These are phyloP conservation scores for Myotis pilosus DNA, from an alignment of 2,797 vertebrate genomes.

Conservation along the genomic window DNA sequence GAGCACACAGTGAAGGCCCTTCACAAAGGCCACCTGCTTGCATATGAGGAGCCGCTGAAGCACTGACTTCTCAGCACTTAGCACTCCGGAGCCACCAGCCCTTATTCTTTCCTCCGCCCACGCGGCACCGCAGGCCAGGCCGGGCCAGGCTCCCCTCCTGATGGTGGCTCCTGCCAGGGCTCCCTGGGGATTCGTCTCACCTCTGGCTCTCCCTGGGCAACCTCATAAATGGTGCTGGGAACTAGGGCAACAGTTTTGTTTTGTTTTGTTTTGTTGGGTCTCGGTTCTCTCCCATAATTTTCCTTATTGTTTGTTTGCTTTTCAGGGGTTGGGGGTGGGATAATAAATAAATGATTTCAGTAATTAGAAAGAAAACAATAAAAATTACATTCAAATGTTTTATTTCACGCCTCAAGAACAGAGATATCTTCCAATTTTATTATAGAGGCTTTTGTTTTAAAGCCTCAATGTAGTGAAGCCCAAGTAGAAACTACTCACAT, in stretches of 20 bases:
- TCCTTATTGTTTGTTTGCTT: background rate
- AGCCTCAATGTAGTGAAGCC: background rate
- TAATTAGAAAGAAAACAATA: background rate
- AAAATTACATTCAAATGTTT: background rate
- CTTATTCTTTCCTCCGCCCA: background rate
- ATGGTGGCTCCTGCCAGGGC: background rate
- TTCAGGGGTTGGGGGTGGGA: background rate
- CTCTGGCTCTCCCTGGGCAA: background rate
- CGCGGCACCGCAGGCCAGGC: accelerated
- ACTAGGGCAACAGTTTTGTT: slow-evolving; percentile 8
- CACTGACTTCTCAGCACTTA: background rate
- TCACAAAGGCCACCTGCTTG: background rate
- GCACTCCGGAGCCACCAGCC: background rate
- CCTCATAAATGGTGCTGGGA: background rate
- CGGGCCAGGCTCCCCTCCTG: background rate
- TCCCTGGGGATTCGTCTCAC: background rate
- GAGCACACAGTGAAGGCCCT: background rate
- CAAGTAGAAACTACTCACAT: background rate
- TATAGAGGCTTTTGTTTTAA: background rate
- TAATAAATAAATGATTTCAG: background rate
- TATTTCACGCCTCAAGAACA: background rate
- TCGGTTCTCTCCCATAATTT: background rate
- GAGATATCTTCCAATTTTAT: background rate
- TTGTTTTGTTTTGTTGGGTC: background rate
- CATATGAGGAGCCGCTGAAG: background rate